Base-by-base conservation (phyloP, 2,888 invertebrate species). In the Germaria angustata region DNA sequence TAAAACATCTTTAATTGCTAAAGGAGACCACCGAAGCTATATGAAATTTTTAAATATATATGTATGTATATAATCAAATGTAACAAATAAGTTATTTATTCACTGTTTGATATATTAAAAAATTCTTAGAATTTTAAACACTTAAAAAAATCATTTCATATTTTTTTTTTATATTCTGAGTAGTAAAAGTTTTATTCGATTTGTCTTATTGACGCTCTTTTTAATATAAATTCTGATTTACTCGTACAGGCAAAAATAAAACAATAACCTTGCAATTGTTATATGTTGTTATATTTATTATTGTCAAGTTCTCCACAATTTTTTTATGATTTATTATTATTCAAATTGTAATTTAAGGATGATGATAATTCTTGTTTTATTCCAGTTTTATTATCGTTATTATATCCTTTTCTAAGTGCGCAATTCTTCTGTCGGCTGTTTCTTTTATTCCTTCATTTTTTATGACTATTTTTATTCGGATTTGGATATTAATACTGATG, bases 291-390 rank as follows among this genome's bases (percentile, higher is more conserved):
- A 4, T 34, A 41, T 69, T 72, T 81, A 46, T 61, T 65, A 36
- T 73, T 46, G 36, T 44, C 65, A 44, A 80, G 73, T 69, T 75
- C 24, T 51, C n/a, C 59, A 79, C 20, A 51, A 28, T 59, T 75
- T 77, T 72, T 79, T 82, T 82, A 82, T 59, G 79, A 79, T 76
- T 82, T 82, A 82, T 82, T 82, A 82, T 79, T 71, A 82, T 82
- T 79, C 71, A 75, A 82, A 82, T 79, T 82, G 79, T 72, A 66
- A 71, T 76, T 72, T 76, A 61, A 76, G 66, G 8, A 75, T 76
- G 75, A 71, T 66, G 77, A 59, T 68, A 75, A 71, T 57, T 73
- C 13, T 15, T 53, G 39, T 46, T 20, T 41, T 77, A 49, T 73
- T 11, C 11, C 34, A 41, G 20, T 69, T 59, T 65, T 65, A 66